Evolutionary conservation across 2,113 vertebrate species (phyloP).

Genomic region (Carassius carassius): DNA sequence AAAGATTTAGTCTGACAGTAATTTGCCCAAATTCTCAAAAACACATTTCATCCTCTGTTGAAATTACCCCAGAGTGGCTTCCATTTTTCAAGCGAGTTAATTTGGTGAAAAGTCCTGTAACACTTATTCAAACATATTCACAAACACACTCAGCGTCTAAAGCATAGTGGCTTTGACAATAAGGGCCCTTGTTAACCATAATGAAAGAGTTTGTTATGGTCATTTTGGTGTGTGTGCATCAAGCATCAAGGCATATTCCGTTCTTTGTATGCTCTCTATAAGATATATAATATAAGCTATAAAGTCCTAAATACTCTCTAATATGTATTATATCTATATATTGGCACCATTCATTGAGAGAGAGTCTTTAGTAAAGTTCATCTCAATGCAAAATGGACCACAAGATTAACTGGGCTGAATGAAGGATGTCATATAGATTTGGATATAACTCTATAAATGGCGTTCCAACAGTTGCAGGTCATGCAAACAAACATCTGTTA

Average conservation of each 20-base stretch:
- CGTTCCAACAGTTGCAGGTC: neutral
- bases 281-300: neutral
- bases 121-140: conserved; percentile 19
- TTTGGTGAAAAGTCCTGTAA: conserved; percentile 39
- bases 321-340: neutral
- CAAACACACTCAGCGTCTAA: conserved; percentile 36
- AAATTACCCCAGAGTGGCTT: conserved; percentile 9
- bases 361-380: neutral
- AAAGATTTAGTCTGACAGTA: conserved; percentile 17
- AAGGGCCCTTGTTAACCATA: conserved; percentile 30
- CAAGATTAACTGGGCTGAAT: neutral
- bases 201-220: conserved; percentile 35
- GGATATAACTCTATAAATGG: neutral
- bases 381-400: neutral
- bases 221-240: conserved; percentile 26
- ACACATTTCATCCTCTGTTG: conserved; percentile 28
- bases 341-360: neutral
- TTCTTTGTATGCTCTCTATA: neutral
- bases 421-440: neutral
- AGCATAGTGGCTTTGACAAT: conserved; percentile 41
- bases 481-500: conserved; percentile 25
- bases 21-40: conserved; percentile 11
- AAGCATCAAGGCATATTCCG: conserved; percentile 14
- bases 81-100: conserved; percentile 22
- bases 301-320: neutral